Base-by-base conservation (phyloP, 2,888 invertebrate species). In the Anodontia alba region DNA sequence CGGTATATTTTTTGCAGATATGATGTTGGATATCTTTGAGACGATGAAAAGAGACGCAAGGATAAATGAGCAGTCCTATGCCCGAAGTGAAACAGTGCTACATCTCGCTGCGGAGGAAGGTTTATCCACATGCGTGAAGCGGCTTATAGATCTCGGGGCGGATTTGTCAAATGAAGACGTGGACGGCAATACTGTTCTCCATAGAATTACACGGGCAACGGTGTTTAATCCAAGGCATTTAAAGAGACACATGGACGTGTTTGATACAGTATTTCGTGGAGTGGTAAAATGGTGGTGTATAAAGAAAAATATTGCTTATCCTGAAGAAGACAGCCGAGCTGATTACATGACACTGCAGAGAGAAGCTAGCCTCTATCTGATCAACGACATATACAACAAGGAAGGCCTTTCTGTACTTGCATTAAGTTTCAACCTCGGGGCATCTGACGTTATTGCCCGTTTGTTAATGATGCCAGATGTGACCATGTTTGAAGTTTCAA, bases 201-300 rank as follows among this genome's bases (percentile, higher is more conserved):
- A 94, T 70, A 74, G 83, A 29, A 75, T 94, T 36, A 87, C 90
- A 2, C 66, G 82, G n/a, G 79, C 89, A 26, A 87, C 89, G 0
- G 87, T 88, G 0, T 67, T 76, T 12, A 83, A 90, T 31, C 83
- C 80, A 26, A 76, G 67, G 3, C 82, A 84, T 20, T 17, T 33
- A 0, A 72, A 82, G 0, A 66, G 73, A 1, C 87, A 89, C 71
- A 57, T 92, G 49, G 87, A 87, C 20, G 87, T 91, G 8, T 73
- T 90, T 31, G 89, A 90, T 31, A 67, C 76, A 0, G 72, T 92
- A n/a, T 33, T 90, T 1, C 83, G 88, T 1, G 80, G 89, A 62
- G 73, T 90, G 2, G 85, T 88, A 1, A 83, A 89, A 51, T 94
- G 93, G 93, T 93, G 92, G 91, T 92, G 92, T 76, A 86, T 89